Percentiles rank a stretch among this genome's conserved stretches.
These are phyloP conservation scores for Gadopsis marmoratus DNA, from an alignment of 2,797 vertebrate genomes.

Conservation along the genomic window DNA sequence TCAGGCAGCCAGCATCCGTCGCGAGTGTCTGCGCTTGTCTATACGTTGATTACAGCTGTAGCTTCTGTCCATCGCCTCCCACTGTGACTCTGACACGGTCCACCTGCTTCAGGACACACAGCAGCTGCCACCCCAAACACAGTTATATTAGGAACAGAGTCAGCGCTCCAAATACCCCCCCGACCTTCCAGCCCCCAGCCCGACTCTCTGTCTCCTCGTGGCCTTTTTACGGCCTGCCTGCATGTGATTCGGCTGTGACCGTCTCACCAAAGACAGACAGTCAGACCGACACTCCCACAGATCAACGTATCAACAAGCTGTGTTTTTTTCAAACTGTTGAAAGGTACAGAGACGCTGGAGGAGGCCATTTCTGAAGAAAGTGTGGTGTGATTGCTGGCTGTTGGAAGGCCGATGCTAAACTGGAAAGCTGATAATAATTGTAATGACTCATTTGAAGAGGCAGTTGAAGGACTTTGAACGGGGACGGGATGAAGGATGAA, in stretches of 20 bases:
- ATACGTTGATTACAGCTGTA: slow-evolving; percentile 7
- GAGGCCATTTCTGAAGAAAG: too few species aligned
- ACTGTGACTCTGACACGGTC: slow-evolving; percentile 40
- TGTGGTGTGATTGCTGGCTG: too few species aligned
- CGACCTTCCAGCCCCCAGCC: slow-evolving; percentile 6
- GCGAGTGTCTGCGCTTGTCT: slow-evolving; percentile 5
- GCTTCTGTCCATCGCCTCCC: slow-evolving; percentile 8
- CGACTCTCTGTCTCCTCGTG: slow-evolving; percentile 39
- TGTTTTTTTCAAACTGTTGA: neutral
- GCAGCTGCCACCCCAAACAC: slow-evolving; percentile 63
- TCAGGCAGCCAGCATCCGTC: slow-evolving; percentile 9
- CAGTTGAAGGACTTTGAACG: too few species aligned
- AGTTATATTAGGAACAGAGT: slow-evolving; percentile 60
- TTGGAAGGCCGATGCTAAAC: too few species aligned
- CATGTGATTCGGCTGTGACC: neutral
- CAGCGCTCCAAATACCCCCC: slow-evolving; percentile 49
- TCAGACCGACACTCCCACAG: neutral
- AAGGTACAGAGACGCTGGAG: neutral
- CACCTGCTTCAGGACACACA: slow-evolving; percentile 55
- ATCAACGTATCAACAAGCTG: neutral
- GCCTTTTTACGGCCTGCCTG: slow-evolving; percentile 23
- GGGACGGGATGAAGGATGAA: too few species aligned
- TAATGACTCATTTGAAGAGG: too few species aligned
- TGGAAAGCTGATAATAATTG: too few species aligned
- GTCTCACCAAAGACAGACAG: neutral